These are phyloP conservation scores for Euura saliciscinereae DNA, from an alignment of 1,140 invertebrate genomes.

Conservation along the genomic window DNA sequence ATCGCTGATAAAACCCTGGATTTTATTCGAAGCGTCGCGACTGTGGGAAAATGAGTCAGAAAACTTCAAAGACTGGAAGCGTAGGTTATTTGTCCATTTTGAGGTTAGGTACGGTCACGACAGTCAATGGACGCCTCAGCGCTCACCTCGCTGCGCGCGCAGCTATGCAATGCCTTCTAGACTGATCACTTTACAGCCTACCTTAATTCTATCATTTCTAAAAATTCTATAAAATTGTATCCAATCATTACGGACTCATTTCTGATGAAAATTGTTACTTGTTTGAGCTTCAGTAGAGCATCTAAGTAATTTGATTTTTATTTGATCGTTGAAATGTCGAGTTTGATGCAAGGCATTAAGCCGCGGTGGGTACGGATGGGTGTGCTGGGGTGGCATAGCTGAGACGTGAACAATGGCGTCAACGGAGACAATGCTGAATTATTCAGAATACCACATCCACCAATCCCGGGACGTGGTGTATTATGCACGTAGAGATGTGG, in stretches of 20 bases:
- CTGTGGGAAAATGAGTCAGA: background rate
- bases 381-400: background rate
- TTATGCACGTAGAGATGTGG: background rate
- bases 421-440: constrained; percentile 56
- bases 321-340: background rate
- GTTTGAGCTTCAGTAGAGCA: too few relatives aligned
- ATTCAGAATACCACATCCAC: constrained; percentile 55
- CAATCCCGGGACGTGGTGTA: constrained; percentile 34
- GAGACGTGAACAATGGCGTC: constrained; percentile 57
- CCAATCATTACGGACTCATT: too few relatives aligned
- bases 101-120: too few relatives aligned
- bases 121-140: too few relatives aligned
- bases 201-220: too few relatives aligned
- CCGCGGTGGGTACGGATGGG: background rate
- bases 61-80: too few relatives aligned
- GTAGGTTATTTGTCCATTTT: too few relatives aligned
- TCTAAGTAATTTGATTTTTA: background rate
- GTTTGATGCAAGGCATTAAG: background rate
- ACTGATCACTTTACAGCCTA: too few relatives aligned
- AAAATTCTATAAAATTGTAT: too few relatives aligned
- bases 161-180: too few relatives aligned
- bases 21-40: background rate
- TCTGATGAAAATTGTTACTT: too few relatives aligned
- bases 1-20: background rate
- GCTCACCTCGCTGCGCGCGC: too few relatives aligned